Evolutionary conservation across 92 coral and sea anemone genomes (phyloP), one percentile per base, ranked within the genome.

Genomic region (Siderastrea radians): DNA sequence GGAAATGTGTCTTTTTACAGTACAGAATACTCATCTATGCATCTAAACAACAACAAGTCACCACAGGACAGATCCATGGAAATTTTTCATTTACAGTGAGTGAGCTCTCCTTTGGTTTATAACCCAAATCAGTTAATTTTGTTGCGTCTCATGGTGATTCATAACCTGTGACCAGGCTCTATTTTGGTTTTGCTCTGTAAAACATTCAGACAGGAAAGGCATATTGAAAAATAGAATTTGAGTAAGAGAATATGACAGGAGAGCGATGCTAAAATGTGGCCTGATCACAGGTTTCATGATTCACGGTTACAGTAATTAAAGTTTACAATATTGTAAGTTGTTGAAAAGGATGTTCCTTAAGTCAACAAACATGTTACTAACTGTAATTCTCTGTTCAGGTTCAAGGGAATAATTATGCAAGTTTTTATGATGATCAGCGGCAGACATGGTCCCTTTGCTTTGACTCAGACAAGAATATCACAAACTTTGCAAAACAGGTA

Each of bases 371-470:
- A 10, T 58, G 62, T 58, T 10, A 58, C 15, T 58, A 58, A 58
- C 13, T 11, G 62, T 11, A 10, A 3, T 58, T 58, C 15, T 58
- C 62, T 58, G 13, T 58, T 81, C 14, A 97, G 99, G 96, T 97
- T 50, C 99, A 97, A 85, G 96, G 97, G 44, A 95, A 84, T 83
- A 97, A 97, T 86, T 97, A 97, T 94, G 97, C 98, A 57, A 95
- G 98, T 55, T 97, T 97, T 75, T 97, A 94, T 85, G 99, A 97
- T 91, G 99, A 97, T 84, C 97, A 94, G 57, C 92, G 98, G 45
- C 98, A 94, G 83, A 88, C 96, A 52, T 97, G 99, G 99, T 97
- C 99, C 3, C 76, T 97, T 12, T 92, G 98, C 71, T 97, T 97
- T 93, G 98, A 97, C 72, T 90, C 99, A 49, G 93, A 73, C 17